Evolutionary conservation across 2,888 invertebrate genomes (phyloP).

Genomic region (Embidobia sp.): DNA sequence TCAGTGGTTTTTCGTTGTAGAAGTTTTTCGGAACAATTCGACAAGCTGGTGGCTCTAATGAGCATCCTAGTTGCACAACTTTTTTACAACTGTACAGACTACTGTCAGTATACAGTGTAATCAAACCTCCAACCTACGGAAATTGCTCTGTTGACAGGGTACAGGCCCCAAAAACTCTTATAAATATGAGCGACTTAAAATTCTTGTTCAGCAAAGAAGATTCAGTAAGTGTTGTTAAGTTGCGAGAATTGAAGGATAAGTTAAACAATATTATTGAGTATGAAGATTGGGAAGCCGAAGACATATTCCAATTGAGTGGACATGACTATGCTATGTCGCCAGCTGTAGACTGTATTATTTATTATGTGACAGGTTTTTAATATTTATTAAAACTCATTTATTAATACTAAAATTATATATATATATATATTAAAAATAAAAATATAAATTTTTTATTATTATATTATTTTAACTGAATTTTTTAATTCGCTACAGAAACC

Average conservation of each 20-base stretch:
- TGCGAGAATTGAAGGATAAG: not conserved
- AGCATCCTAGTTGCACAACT: not conserved
- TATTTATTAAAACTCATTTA: no score
- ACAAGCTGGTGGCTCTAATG: not conserved
- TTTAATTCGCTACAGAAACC: no score
- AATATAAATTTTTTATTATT: no score
- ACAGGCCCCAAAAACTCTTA: no score
- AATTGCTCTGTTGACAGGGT: no score
- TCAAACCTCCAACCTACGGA: not conserved
- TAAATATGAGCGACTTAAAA: no score
- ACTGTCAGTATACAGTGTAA: not conserved
- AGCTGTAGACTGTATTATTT: slow-evolving; percentile 2
- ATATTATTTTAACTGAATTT: no score
- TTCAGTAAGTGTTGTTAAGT: no score
- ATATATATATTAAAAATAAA: no score
- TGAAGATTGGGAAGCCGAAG: not conserved
- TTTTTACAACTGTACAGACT: not conserved
- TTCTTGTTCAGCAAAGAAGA: no score
- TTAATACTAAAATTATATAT: no score
- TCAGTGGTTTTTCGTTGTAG: not conserved
- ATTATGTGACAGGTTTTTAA: slow-evolving; percentile 10
- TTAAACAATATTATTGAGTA: not conserved
- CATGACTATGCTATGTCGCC: not conserved
- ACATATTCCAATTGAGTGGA: not conserved
- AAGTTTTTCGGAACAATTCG: not conserved